Evolutionary conservation across 2,797 vertebrate genomes (phyloP), one percentile per base, ranked within the genome.

Genomic region (Anas acuta): DNA sequence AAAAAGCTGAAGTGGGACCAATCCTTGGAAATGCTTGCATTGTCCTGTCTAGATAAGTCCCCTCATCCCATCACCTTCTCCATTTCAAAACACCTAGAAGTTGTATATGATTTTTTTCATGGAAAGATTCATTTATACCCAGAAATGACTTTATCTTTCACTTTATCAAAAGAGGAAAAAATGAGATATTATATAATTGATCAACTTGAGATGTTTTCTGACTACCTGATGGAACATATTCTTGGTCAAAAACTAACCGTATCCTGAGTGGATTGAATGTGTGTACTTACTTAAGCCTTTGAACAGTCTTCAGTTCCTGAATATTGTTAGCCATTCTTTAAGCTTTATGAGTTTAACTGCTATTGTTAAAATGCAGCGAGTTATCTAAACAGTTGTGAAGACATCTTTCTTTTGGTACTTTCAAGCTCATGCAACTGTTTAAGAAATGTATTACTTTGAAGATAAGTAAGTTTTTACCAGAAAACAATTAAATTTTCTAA

Each of bases 171-270:
- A 41, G 26, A 73, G 30, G 14, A 66, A 58, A 78, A 91, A 92
- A 79, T 41, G 17, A 33, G 22, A 62, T 58, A 39, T 41, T 54
- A 12, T n/a, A 41, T 69, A 89, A 71, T 1, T 3, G 33, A 19
- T 56, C 51, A 25, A 41, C 39, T 72, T 30, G 43, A 84, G 13
- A 18, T 33, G 22, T 74, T 25, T 92, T 87, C 45, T 71, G 53
- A 74, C 13, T 35, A 58, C 37, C 32, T 11, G 41, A 16, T 14
- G 2, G 11, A 88, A 71, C 7, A 37, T 23, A 30, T 18, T 57
- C 28, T 72, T 74, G 32, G 82, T 65, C 39, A 28, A 93, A 89
- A 94, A 89, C 51, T 71, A 90, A 86, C 39, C 57, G 72, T 71
- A 57, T 23, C 33, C 6, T 64, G 47, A 84, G 49, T 41, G 41